These are phyloP conservation scores for Cromileptes altivelis DNA, from an alignment of 2,113 vertebrate species.

Conservation along the genomic window DNA sequence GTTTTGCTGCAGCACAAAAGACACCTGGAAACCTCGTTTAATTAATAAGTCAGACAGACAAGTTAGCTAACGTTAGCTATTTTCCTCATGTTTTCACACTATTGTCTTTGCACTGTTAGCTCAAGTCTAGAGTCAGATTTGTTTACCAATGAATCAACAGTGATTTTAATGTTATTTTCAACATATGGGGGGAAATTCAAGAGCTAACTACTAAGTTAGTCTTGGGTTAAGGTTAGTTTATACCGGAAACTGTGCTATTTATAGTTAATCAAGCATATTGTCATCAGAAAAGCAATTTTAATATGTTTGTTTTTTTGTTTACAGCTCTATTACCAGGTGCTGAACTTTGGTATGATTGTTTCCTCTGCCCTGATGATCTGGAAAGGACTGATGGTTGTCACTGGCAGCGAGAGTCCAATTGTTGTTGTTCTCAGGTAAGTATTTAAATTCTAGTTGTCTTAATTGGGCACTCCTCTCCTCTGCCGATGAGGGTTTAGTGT, in stretches of 20 bases:
- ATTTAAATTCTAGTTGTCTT: neutral
- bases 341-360: conserved; percentile 99
- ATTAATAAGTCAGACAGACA: neutral
- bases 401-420: conserved; percentile 98
- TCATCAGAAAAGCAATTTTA: neutral
- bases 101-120: neutral
- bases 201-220: neutral
- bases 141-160: neutral
- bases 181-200: neutral
- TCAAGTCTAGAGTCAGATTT: conserved; percentile 2
- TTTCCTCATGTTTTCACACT: neutral
- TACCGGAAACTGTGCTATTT: too few species aligned
- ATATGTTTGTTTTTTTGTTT: conserved; percentile 6
- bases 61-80: conserved; percentile 19
- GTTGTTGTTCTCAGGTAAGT: conserved; percentile 96
- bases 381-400: conserved; percentile 98
- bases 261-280: rapidly evolving
- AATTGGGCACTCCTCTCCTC: neutral
- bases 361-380: conserved; percentile 99
- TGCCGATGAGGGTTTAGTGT: neutral
- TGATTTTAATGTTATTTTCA: neutral
- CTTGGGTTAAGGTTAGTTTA: neutral
- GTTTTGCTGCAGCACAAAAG: neutral
- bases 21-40: neutral
- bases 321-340: conserved; percentile 97